Percentiles rank a stretch among this genome's conserved stretches.
phyloP scores from a whole-genome alignment of 30 jellyfish, hydroid and myxozoan species.

The Nemopilema nomurai region DNA sequence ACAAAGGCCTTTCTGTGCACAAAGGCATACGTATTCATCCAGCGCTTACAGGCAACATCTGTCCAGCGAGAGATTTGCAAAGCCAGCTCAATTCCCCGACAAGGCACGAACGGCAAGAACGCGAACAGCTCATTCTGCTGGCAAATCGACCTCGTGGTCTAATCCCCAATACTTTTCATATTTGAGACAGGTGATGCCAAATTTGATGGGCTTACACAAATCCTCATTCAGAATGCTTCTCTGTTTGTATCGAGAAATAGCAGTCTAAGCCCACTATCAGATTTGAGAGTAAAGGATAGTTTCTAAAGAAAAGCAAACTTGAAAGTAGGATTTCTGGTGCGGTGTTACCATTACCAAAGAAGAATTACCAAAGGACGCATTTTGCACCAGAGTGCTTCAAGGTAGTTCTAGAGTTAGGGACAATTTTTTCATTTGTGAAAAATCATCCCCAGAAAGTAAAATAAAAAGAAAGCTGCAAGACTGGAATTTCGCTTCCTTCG shows the following conservation, averaged over 20 bases:
- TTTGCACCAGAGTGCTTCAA: neutral
- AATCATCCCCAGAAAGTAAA: no score
- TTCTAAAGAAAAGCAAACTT: neutral
- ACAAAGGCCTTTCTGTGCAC: neutral
- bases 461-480: no score
- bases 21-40: constrained; percentile 6
- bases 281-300: no score
- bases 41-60: neutral
- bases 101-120: neutral
- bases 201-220: neutral
- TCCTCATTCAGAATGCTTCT: neutral
- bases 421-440: no score
- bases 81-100: neutral
- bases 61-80: neutral
- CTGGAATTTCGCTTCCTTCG: no score
- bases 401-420: no score
- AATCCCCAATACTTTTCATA: constrained; percentile 11
- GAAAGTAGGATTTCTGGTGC: neutral
- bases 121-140: neutral
- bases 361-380: neutral
- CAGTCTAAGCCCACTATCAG: neutral
- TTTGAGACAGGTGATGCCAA: constrained; percentile 1
- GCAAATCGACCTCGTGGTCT: constrained; percentile 23
- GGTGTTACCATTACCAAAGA: neutral
- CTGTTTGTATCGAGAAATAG: neutral